Percentiles rank a stretch among this genome's conserved stretches.
Evolutionary conservation across 2,888 invertebrate genomes (phyloP).

Genomic region (Oeneis ivallda): DNA sequence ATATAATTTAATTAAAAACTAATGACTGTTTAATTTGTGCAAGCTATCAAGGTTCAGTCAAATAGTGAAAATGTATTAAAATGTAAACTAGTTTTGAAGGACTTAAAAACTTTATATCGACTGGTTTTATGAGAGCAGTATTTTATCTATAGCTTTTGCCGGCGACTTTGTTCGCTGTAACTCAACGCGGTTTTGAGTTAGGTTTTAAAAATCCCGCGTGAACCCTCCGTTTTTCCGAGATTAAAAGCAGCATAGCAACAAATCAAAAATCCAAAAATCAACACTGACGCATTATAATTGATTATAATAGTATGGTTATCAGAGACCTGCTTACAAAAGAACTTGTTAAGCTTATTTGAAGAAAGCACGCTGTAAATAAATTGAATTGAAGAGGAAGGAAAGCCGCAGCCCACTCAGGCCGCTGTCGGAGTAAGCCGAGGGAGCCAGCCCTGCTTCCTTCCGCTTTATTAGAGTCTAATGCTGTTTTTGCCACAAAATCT

Average conservation of each 20-base stretch:
- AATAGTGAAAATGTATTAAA: not conserved
- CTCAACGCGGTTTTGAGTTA: not conserved
- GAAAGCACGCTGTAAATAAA: not conserved
- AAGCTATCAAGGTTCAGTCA: not conserved
- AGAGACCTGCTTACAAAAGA: not conserved
- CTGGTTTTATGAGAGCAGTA: not conserved
- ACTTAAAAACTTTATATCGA: not conserved
- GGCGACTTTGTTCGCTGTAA: not conserved
- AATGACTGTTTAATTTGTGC: not conserved
- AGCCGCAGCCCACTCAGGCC: not conserved
- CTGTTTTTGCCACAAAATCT: not conserved
- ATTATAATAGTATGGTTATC: too few species aligned
- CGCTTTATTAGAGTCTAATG: not conserved
- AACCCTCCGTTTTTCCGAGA: not conserved
- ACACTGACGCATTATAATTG: too few species aligned
- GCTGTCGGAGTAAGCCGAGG: slow-evolving; percentile 3
- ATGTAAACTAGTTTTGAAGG: not conserved
- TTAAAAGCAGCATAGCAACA: too few species aligned
- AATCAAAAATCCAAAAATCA: too few species aligned
- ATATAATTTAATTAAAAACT: not conserved
- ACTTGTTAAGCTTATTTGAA: slow-evolving; percentile 7
- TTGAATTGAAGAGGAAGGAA: not conserved
- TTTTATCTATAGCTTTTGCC: not conserved
- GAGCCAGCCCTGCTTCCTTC: slow-evolving; percentile 9
- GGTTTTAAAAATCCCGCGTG: not conserved